Evolutionary conservation across 2,113 vertebrate species (phyloP), one percentile per base, ranked within the genome.

Genomic region (Ctenomys sociabilis): DNA sequence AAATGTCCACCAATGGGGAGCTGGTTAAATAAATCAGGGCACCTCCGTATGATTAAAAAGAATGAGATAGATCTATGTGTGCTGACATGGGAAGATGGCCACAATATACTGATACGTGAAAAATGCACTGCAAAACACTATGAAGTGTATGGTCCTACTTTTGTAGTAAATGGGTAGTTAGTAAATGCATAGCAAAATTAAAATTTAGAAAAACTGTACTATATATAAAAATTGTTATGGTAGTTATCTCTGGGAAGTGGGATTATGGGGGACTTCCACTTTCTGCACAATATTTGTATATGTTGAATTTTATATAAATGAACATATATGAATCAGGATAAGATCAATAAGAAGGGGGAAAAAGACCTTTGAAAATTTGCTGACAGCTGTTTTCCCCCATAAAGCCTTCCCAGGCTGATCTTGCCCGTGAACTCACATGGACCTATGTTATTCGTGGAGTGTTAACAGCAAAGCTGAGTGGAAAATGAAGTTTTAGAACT

Each of bases 381-480:
- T 97, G 96, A 85, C 16, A 90, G 93, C 87, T 97, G 64, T 94
- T 97, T 97, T 97, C 97, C 96, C 96, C 96, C 97, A 97, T 97
- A 97, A 97, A 97, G 95, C 97, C 97, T 97, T 97, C 97, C 96
- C 97, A 97, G 97, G 97, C 96, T 95, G 80, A 92, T 97, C 94
- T 96, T 96, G 97, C 97, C 97, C 94, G 95, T 97, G 96, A 93
- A 97, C 96, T 97, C 97, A 97, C 97, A 98, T 96, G 96, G 95
- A 96, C 97, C 97, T 97, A 97, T 98, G 95, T 97, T 96, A 97
- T 97, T 97, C 97, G 95, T 97, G 97, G 96, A 96, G 97, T 97
- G 97, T 98, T 97, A 97, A 97, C 97, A 98, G 97, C 97, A 98
- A 98, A 98, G 97, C 97, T 98, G 97, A 96, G 97, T 98, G 97